A percentile compares a stretch with the other conserved stretches of the same genome.
These are phyloP conservation scores for Anticlea derivata DNA, from an alignment of 2,888 invertebrate genomes.

Conservation along the genomic window DNA sequence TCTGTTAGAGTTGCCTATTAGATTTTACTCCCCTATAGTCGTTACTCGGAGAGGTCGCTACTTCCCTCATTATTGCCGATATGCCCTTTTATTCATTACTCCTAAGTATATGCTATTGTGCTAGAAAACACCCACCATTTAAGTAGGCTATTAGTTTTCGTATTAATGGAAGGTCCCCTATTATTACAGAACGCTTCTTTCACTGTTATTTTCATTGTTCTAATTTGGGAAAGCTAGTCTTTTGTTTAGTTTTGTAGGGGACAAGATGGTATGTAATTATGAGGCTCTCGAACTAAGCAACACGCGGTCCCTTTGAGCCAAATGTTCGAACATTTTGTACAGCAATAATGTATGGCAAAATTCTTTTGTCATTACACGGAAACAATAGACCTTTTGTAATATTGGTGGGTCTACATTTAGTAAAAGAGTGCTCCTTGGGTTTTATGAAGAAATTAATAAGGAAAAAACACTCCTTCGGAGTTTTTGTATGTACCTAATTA, in stretches of 20 bases:
- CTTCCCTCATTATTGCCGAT: constrained; percentile 70
- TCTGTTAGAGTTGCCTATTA: constrained; percentile 68
- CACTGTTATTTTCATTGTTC: constrained; percentile 40
- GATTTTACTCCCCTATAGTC: constrained; percentile 72
- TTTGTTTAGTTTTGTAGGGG: constrained; percentile 37
- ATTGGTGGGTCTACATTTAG: background rate
- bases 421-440: background rate
- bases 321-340: constrained; percentile 19
- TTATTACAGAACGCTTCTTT: constrained; percentile 39
- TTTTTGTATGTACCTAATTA: too few species aligned
- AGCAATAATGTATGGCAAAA: constrained; percentile 9
- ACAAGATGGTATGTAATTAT: constrained; percentile 32
- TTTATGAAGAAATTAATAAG: too few species aligned
- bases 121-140: constrained; percentile 62
- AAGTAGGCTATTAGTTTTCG: constrained; percentile 60
- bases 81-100: constrained; percentile 69
- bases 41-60: constrained; percentile 59
- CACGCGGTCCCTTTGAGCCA: constrained; percentile 18
- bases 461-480: too few species aligned
- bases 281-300: constrained; percentile 19
- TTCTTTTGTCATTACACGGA: constrained; percentile 1
- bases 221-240: constrained; percentile 36
- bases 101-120: constrained; percentile 62
- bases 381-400: constrained; percentile 6
- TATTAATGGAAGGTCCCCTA: constrained; percentile 46